Conservation (phyloP, 2,797 vertebrate species). For the Chiroxiphia lanceolata region DNA sequence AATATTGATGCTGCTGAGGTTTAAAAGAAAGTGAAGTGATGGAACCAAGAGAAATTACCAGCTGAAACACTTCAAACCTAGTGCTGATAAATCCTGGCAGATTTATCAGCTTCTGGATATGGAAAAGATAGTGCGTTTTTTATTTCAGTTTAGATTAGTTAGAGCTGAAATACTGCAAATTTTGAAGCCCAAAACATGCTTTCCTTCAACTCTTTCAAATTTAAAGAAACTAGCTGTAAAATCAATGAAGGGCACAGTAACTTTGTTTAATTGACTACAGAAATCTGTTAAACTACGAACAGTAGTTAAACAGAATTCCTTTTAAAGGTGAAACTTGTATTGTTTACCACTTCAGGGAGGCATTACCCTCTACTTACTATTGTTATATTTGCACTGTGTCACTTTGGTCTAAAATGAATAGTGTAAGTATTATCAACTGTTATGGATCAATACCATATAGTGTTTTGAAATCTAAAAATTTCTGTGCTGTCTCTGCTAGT, state of each 20-base stretch:
- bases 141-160: background rate
- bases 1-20: background rate
- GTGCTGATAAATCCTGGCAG: background rate
- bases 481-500: background rate
- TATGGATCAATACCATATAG: background rate
- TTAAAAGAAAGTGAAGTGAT: background rate
- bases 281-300: background rate
- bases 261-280: background rate
- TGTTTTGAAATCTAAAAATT: background rate
- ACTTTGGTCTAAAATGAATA: background rate
- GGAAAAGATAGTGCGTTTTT: background rate
- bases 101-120: background rate
- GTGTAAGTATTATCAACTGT: background rate
- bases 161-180: background rate
- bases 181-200: background rate
- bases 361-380: background rate
- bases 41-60: background rate
- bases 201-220: background rate
- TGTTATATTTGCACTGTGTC: background rate
- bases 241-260: background rate
- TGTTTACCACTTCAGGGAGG: background rate
- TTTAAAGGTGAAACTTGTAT: background rate
- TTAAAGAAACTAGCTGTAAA: background rate
- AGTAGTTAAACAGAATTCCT: background rate
- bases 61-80: background rate